A percentile compares a stretch with the other conserved stretches of the same genome.
phyloP scores from a whole-genome alignment of 2,888 invertebrate genomes.

The Oxyscelio sp. region DNA sequence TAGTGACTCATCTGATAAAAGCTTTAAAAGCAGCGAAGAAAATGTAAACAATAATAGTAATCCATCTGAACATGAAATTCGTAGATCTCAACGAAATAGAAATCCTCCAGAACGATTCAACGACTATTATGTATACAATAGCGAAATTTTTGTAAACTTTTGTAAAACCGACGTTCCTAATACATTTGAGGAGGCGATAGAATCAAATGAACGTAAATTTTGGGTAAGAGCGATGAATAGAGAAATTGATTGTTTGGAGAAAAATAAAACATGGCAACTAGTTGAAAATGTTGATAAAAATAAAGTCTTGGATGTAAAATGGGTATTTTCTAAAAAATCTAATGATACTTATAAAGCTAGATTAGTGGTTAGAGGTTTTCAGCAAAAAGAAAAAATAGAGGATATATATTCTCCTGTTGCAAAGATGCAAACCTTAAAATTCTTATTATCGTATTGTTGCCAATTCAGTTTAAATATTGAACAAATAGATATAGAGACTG shows the following conservation, averaged over 20 bases:
- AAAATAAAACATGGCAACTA: constrained; percentile 26
- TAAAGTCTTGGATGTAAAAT: not conserved
- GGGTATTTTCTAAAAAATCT: not conserved
- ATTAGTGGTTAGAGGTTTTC: too few species aligned
- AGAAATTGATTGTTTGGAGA: constrained; percentile 23
- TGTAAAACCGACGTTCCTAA: constrained; percentile 3
- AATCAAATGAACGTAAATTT: not conserved
- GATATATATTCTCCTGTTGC: not conserved
- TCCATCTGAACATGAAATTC: not conserved
- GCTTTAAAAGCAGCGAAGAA: not conserved
- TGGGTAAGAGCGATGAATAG: constrained; percentile 18
- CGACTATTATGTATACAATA: constrained; percentile 4
- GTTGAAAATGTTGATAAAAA: not conserved
- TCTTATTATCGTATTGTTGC: not conserved
- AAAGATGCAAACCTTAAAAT: not conserved
- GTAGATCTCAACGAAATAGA: not conserved
- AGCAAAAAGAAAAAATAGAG: not conserved
- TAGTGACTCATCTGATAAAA: not conserved
- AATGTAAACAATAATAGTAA: not conserved
- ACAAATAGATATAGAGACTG: constrained; percentile 60
- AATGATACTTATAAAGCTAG: too few species aligned
- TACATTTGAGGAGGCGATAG: constrained; percentile 25
- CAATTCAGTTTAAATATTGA: not conserved
- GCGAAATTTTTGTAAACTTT: constrained; percentile 18
- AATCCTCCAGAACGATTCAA: not conserved